phyloP scores from a whole-genome alignment of 2,888 invertebrate species.

The Therioaphis trifolii region DNA sequence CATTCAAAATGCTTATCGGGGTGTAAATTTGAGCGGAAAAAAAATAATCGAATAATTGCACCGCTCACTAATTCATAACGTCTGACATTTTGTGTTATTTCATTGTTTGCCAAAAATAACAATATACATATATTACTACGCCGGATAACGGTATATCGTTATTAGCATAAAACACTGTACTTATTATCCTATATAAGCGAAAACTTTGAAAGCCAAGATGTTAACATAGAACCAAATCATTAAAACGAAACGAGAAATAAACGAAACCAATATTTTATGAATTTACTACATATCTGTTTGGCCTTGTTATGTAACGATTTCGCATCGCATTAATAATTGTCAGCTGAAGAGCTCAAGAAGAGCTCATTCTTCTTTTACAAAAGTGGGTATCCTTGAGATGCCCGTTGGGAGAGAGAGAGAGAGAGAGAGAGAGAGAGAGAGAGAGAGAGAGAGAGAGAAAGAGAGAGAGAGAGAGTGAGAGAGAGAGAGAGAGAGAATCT shows the following conservation, averaged over 20 bases:
- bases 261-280: not conserved
- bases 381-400: not conserved
- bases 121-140: not conserved
- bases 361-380: not conserved
- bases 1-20: too few relatives aligned
- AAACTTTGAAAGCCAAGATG: too few relatives aligned
- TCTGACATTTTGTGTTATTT: too few relatives aligned
- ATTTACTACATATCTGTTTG: not conserved
- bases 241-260: not conserved
- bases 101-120: not conserved
- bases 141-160: too few relatives aligned
- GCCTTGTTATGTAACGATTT: not conserved
- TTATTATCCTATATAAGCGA: too few relatives aligned
- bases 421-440: not conserved
- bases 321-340: not conserved
- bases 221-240: too few relatives aligned
- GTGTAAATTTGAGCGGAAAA: too few relatives aligned
- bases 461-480: not conserved
- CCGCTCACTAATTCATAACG: not conserved
- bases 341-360: not conserved
- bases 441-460: not conserved
- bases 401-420: not conserved
- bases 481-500: not conserved
- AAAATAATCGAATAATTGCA: too few relatives aligned
- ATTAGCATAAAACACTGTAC: too few relatives aligned